Evolutionary conservation across 2,888 invertebrate genomes (phyloP).

Genomic region (Galerucella nymphaeae): DNA sequence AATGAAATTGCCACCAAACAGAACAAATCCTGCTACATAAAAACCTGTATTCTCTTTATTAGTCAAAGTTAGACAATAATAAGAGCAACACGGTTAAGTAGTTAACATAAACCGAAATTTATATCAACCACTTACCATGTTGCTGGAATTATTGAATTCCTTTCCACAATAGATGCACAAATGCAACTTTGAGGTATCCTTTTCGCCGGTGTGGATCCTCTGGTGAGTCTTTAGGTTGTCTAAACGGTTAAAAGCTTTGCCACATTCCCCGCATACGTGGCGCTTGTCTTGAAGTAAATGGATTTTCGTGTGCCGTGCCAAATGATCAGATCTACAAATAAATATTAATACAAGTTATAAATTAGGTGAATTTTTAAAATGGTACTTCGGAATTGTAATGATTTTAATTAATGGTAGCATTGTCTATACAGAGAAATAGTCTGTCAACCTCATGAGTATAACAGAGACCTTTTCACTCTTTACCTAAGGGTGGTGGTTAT

Average conservation of each 20-base stretch:
- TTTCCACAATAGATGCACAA: conserved; percentile 65
- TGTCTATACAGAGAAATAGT: too few species aligned
- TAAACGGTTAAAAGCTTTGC: conserved; percentile 71
- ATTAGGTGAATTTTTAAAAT: too few species aligned
- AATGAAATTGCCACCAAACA: conserved; percentile 23
- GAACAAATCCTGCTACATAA: conserved; percentile 28
- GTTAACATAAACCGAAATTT: conserved; percentile 43
- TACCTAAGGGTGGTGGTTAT: too few species aligned
- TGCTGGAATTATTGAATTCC: conserved; percentile 66
- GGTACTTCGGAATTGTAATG: too few species aligned
- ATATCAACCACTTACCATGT: conserved; percentile 60
- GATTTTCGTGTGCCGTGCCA: conserved; percentile 74
- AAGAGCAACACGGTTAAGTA: conserved; percentile 46
- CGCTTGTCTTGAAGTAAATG: conserved; percentile 67
- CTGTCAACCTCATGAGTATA: too few species aligned
- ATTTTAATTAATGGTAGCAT: too few species aligned
- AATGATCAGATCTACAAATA: conserved; percentile 69
- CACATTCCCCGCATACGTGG: conserved; percentile 72
- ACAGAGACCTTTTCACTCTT: too few species aligned
- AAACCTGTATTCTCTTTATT: conserved; percentile 21
- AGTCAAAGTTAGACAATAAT: conserved; percentile 39
- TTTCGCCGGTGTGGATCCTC: conserved; percentile 62
- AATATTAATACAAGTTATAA: not conserved
- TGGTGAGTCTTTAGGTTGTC: conserved; percentile 64
- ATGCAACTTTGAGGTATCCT: conserved; percentile 63